These are phyloP conservation scores for Macrophya annulata DNA, from an alignment of 2,888 invertebrate genomes.

Conservation along the genomic window DNA sequence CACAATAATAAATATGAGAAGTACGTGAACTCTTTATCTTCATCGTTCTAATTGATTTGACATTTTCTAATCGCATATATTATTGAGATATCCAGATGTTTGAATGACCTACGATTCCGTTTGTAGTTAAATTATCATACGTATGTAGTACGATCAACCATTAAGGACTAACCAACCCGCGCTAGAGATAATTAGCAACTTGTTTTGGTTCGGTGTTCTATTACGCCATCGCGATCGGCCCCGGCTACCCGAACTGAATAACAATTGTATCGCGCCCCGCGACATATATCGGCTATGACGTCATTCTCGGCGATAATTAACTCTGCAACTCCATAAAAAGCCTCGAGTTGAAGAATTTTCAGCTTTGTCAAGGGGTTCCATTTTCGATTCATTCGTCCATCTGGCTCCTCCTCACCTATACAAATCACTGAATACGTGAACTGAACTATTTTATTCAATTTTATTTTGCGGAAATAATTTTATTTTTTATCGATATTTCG, in stretches of 20 bases:
- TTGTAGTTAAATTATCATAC: slow-evolving; percentile 6
- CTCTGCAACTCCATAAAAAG: slow-evolving; percentile 48
- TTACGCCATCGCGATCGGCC: slow-evolving; percentile 38
- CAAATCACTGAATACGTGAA: neutral
- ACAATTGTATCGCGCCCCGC: slow-evolving; percentile 38
- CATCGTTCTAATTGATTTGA: neutral
- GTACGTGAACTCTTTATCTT: neutral
- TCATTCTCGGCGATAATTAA: slow-evolving; percentile 40
- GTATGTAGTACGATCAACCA: slow-evolving; percentile 9
- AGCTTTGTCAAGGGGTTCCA: neutral
- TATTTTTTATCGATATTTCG: no score
- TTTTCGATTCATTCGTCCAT: slow-evolving; percentile 14
- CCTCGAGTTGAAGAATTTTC: neutral
- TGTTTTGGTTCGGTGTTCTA: slow-evolving; percentile 51
- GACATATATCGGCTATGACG: slow-evolving; percentile 26
- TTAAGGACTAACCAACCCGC: slow-evolving; percentile 25
- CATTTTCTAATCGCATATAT: neutral
- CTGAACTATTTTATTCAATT: neutral
- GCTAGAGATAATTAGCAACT: slow-evolving; percentile 45
- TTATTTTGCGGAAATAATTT: no score
- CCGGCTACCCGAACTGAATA: slow-evolving; percentile 38
- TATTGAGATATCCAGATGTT: slow-evolving; percentile 18
- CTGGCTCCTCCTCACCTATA: neutral
- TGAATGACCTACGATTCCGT: slow-evolving; percentile 3
- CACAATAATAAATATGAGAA: neutral